These are phyloP conservation scores for Apostichopus japonicus DNA, from an alignment of 35 echinoderm and acorn worm genomes.

Conservation along the genomic window DNA sequence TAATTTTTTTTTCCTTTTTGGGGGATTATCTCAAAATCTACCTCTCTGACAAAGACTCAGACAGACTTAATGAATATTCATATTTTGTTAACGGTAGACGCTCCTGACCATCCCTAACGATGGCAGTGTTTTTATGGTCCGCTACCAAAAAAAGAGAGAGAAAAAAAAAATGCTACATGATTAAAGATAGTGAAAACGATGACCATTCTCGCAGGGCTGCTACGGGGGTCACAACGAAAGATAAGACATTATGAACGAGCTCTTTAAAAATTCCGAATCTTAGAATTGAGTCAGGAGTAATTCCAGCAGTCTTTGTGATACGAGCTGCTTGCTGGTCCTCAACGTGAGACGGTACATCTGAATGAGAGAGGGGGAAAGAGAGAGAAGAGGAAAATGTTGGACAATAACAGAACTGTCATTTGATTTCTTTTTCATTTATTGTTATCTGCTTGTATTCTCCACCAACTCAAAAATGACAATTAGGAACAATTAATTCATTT, in stretches of 20 bases:
- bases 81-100: no score
- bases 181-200: not conserved
- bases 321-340: constrained; percentile 79
- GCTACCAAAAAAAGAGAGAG: no score
- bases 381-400: no score
- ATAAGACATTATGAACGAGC: no score
- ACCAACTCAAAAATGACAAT: no score
- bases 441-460: no score
- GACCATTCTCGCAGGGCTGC: not conserved
- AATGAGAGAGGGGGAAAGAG: not conserved
- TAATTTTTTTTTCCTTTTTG: not conserved
- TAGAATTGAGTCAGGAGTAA: constrained; percentile 92
- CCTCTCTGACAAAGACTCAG: no score
- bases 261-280: not conserved
- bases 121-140: not conserved
- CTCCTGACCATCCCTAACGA: no score
- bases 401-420: no score
- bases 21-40: not conserved
- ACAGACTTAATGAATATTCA: no score
- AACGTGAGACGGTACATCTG: constrained; percentile 99
- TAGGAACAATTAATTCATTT: no score
- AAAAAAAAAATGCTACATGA: not conserved
- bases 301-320: constrained; percentile 79
- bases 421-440: no score
- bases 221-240: not conserved